Percentiles rank a stretch among this genome's conserved stretches.
Conservation (phyloP, 2,888 invertebrate genomes). For the Campaea margaritaria region DNA sequence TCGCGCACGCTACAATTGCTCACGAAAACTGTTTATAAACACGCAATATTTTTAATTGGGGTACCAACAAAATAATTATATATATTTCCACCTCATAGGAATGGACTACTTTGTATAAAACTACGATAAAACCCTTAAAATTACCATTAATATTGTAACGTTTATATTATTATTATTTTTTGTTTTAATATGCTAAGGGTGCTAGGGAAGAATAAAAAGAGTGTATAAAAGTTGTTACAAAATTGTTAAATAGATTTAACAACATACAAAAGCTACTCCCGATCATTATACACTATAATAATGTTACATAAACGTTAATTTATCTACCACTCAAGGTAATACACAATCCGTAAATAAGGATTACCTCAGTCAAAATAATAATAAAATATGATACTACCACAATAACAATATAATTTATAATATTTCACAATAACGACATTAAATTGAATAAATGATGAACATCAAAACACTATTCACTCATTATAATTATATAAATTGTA, state of each 20-base stretch:
- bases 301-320: constrained; percentile 72
- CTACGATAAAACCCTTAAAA: constrained; percentile 38
- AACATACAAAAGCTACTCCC: constrained; percentile 84
- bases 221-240: constrained; percentile 84
- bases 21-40: constrained; percentile 40
- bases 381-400: constrained; percentile 49
- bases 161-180: constrained; percentile 46
- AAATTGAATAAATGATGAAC: constrained; percentile 45
- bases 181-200: constrained; percentile 69
- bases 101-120: constrained; percentile 40
- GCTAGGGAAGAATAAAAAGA: constrained; percentile 84
- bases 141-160: constrained; percentile 24
- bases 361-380: constrained; percentile 66
- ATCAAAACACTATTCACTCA: constrained; percentile 53
- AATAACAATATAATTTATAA: constrained; percentile 35
- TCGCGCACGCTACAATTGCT: constrained; percentile 41
- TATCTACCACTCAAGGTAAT: constrained; percentile 75
- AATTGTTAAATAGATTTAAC: constrained; percentile 82
- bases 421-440: constrained; percentile 55
- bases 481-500: constrained; percentile 48
- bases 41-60: constrained; percentile 41
- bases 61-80: constrained; percentile 31
- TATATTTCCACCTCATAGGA: constrained; percentile 24
- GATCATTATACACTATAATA: constrained; percentile 67
- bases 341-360: constrained; percentile 66